These are phyloP conservation scores for Pica pica DNA, from an alignment of 2,113 vertebrate genomes.

Conservation along the genomic window DNA sequence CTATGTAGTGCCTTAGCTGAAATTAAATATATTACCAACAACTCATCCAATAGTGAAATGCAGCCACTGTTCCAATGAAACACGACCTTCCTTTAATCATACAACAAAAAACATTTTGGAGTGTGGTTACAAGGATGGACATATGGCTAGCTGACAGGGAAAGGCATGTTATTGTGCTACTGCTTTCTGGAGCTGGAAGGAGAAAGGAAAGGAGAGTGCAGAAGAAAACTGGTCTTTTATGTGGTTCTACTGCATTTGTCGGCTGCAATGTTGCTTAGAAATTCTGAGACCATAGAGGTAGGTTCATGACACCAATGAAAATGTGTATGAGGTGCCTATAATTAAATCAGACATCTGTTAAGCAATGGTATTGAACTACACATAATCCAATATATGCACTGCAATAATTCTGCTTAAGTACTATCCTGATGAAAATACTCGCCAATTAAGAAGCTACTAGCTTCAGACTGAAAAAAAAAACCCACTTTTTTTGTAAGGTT, in stretches of 20 bases:
- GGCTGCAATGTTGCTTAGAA: background rate
- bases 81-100: background rate
- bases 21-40: background rate
- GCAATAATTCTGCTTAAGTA: constrained; percentile 6
- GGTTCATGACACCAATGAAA: constrained; percentile 5
- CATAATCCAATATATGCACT: background rate
- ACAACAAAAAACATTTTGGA: background rate
- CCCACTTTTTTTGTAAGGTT: background rate
- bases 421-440: background rate
- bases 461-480: background rate
- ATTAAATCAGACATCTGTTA: constrained; percentile 29
- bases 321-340: background rate
- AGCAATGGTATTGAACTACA: background rate
- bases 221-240: background rate
- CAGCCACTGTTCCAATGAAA: background rate
- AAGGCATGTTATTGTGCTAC: background rate
- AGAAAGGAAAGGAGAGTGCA: background rate
- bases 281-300: background rate
- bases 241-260: background rate
- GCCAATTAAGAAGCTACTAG: background rate
- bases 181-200: background rate
- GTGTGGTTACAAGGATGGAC: background rate
- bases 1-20: background rate
- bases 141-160: background rate
- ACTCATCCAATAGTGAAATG: background rate